Evolutionary conservation across 2,888 invertebrate genomes (phyloP), one percentile per base, ranked within the genome.

Genomic region (Cyclophora albipunctata): DNA sequence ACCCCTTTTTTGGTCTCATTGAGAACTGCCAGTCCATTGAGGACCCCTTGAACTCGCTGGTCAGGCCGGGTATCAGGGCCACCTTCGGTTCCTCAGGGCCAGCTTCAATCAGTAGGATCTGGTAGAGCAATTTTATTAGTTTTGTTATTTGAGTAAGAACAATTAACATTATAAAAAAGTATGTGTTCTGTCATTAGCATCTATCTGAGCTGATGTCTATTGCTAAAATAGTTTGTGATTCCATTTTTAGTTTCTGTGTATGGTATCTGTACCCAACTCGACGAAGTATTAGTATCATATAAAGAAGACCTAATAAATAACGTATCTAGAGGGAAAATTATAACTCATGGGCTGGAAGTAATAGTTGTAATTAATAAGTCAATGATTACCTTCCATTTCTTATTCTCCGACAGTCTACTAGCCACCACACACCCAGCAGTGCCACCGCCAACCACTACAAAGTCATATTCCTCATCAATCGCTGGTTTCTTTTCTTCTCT

Each of bases 1-100:
- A 87, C 87, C 87, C 83, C 60, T 75, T 83, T 51, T 81, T 87
- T 2, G 87, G 86, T 48, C 87, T 64, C 87, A 86, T 87, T 5
- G 66, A 56, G 56, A 78, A 86, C 57, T 83, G 80, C 86, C 87
- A 87, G 56, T 87, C 87, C 3, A 87, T 49, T 4, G 73, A 59
- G 0, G 87, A 87, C 0, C 83, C 86, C 46, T 69, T 78, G 55
- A 86, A 86, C 62, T 87, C 87, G 51, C 79, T 85, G 2, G 87
- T 85, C 4, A 87, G 73, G 0, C 82, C 83, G 4, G 87, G 87
- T 34, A 87, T 87, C 7, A 84, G 55, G 1, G 85, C 73, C 70
- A 87, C 79, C 57, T 85, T 85, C 0, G 87, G 87, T 57, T 86
- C 81, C 52, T 81, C 84, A 3, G 78, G 73, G 1, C 87, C 87